A percentile compares a stretch with the other conserved stretches of the same genome.
Evolutionary conservation across 2,113 vertebrate species (phyloP).

Genomic region (Lepidothrix coronata): DNA sequence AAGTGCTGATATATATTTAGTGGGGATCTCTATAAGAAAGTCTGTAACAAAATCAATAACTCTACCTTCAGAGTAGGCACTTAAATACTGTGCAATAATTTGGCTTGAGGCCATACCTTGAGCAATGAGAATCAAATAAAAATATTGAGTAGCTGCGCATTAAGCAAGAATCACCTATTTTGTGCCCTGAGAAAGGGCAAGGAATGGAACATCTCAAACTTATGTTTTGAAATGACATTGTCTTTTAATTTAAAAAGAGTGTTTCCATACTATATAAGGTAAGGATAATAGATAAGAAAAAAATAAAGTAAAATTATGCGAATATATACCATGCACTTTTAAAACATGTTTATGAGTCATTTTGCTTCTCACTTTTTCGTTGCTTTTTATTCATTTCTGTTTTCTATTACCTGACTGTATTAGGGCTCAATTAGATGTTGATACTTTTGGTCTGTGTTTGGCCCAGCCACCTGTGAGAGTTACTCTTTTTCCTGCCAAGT

Average conservation of each 20-base stretch:
- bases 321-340: background rate
- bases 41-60: background rate
- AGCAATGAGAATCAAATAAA: slow-evolving; percentile 22
- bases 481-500: too few relatives aligned
- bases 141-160: background rate
- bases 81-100: background rate
- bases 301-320: background rate
- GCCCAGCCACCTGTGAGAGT: too few relatives aligned
- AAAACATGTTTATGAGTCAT: background rate
- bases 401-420: background rate
- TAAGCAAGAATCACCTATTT: background rate
- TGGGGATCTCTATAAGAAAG: background rate
- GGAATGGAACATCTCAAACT: background rate
- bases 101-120: background rate
- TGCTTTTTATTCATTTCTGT: background rate
- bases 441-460: too few relatives aligned
- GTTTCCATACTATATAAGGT: background rate
- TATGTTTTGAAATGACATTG: background rate
- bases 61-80: background rate
- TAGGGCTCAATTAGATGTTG: too few relatives aligned
- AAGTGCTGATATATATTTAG: background rate
- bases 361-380: background rate
- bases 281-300: background rate
- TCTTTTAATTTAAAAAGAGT: background rate
- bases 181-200: background rate